Evolutionary conservation across 2,797 vertebrate genomes (phyloP).

Genomic region (Capromys pilorides): DNA sequence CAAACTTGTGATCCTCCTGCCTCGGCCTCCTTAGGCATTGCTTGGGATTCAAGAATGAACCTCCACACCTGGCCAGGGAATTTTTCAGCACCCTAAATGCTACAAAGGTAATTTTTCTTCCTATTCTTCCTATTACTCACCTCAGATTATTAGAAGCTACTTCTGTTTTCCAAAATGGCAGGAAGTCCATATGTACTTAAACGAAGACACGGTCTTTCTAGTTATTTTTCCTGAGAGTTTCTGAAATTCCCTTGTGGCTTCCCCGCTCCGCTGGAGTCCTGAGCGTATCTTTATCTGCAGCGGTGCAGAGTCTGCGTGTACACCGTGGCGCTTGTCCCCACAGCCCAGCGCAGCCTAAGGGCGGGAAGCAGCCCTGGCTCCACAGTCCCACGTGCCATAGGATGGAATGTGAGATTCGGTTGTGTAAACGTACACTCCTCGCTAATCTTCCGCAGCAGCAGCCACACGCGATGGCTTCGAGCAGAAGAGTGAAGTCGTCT

Average conservation of each 20-base stretch:
- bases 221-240: background rate
- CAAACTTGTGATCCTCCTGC: background rate
- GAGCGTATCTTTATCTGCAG: background rate
- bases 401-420: background rate
- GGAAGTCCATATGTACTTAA: background rate
- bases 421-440: background rate
- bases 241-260: background rate
- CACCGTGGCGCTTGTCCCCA: too few relatives aligned
- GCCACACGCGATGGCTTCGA: background rate
- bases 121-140: background rate
- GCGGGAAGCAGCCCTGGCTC: background rate
- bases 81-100: background rate
- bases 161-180: background rate
- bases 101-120: background rate
- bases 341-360: accelerated
- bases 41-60: background rate
- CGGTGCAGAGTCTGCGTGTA: background rate
- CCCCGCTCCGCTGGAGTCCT: background rate
- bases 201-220: background rate
- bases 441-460: background rate
- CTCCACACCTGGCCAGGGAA: background rate
- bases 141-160: background rate
- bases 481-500: background rate
- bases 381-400: accelerated
- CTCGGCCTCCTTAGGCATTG: background rate